Base-by-base conservation (phyloP, 2,888 invertebrate species). In the Nyleta sp. region DNA sequence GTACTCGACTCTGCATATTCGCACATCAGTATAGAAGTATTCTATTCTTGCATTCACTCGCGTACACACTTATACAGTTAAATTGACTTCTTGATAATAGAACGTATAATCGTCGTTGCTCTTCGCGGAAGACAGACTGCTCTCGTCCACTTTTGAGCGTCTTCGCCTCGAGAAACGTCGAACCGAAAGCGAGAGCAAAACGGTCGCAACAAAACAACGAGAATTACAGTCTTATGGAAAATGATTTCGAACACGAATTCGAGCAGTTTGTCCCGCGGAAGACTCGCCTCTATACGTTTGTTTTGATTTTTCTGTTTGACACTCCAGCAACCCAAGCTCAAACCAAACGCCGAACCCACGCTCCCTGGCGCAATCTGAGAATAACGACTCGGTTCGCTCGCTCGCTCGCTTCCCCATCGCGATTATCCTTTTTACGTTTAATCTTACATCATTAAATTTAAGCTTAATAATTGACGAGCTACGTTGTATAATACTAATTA, bases 51-150 rank as follows among this genome's bases (percentile, higher is more conserved):
- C 65, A 65, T 24, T 52, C 59, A 46, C 20, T 35, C 60, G 10
- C 60, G 28, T 24, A 48, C 57, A 59, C 55, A 62, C 44, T 48
- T 57, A 24, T 40, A 70, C 35, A 48, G n/a, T 35, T 72, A 67
- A 72, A 77, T 77, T 77, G 76, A 77, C 76, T 57, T 76, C 24
- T 67, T 77, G 71, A 77, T 77, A 71, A 64, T 57, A 57, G n/a
- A 67, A 67, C 40, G 60, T 55, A 72, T 48, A 70, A 65, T 65
- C 44, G 52, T 64, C 31, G 42, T 44, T 46, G 15, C 6, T 48
- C 22, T 28, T 52, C 59, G 40, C 42, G 33, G 10, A 55, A 59
- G 44, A 60, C 18, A 55, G 72, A 60, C 53, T 46, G 42, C 42
- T 60, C 22, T 31, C 18, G 59, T 60, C 44, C 31, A 44, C 40